A percentile compares a stretch with the other conserved stretches of the same genome.
phyloP scores from a whole-genome alignment of 2,797 vertebrate species.

The Mycteria americana region DNA sequence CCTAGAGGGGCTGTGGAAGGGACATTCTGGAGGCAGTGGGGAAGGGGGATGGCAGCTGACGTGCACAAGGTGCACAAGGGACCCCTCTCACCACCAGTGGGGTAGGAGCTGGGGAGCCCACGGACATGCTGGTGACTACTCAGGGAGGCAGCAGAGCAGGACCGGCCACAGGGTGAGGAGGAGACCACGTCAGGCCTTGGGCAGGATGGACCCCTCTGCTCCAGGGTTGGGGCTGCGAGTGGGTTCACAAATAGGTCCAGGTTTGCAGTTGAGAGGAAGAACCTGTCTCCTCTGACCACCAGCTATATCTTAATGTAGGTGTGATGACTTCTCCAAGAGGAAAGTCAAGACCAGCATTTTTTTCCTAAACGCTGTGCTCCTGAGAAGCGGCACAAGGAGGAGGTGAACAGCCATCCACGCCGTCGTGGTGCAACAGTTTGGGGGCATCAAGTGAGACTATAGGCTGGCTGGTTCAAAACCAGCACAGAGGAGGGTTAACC shows the following conservation, averaged over 20 bases:
- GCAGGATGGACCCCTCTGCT: background rate
- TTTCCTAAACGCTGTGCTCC: background rate
- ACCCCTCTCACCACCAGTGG: background rate
- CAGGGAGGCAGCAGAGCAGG: background rate
- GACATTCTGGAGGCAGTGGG: background rate
- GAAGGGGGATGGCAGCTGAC: background rate
- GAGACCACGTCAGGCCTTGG: background rate
- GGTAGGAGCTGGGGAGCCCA: background rate
- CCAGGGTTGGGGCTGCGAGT: background rate
- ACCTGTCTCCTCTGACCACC: background rate
- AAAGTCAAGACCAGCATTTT: background rate
- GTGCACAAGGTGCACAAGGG: background rate
- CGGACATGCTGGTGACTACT: background rate
- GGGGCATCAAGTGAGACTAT: background rate
- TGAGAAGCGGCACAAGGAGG: background rate
- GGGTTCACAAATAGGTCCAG: background rate
- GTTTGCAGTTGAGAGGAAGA: background rate
- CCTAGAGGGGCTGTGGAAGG: background rate
- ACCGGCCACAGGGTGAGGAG: background rate
- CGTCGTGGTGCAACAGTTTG: background rate
- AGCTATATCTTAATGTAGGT: background rate
- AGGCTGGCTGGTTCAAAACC: background rate
- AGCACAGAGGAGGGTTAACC: background rate
- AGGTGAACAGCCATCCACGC: background rate
- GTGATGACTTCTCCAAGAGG: background rate